A percentile compares a stretch with the other conserved stretches of the same genome.
These are phyloP conservation scores for Coracias cyanogaster DNA, from an alignment of 2,797 vertebrate genomes.

Conservation along the genomic window DNA sequence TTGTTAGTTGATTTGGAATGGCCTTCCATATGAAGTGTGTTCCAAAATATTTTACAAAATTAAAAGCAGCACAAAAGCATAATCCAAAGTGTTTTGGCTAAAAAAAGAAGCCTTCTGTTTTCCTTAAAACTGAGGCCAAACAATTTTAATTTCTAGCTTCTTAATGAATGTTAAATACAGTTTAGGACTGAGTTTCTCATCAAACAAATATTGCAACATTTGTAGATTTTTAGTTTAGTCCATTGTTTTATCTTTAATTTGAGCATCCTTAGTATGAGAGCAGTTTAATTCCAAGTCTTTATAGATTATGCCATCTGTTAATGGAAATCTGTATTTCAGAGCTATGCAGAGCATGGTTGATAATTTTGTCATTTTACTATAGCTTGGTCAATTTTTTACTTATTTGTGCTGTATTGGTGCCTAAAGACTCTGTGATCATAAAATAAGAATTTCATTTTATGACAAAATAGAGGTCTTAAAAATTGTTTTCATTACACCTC, in stretches of 20 bases:
- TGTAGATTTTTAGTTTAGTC: constrained; percentile 6
- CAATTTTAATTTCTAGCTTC: constrained; percentile 54
- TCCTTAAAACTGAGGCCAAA: constrained; percentile 36
- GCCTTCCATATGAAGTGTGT: neutral
- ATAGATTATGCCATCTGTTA: constrained; percentile 4
- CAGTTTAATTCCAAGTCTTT: neutral
- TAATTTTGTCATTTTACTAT: neutral
- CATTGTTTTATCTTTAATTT: constrained; percentile 14
- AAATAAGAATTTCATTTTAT: neutral
- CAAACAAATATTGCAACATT: constrained; percentile 12
- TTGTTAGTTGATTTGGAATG: neutral
- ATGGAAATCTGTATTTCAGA: neutral
- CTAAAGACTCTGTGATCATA: neutral
- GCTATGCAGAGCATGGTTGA: neutral
- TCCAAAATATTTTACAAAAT: constrained; percentile 42
- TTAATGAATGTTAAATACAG: constrained; percentile 57
- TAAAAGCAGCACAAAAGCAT: constrained; percentile 20
- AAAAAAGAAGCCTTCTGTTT: constrained; percentile 57
- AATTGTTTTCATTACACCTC: neutral
- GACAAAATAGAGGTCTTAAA: neutral
- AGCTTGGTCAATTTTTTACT: neutral
- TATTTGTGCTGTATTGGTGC: neutral
- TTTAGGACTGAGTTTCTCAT: neutral
- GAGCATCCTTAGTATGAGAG: neutral
- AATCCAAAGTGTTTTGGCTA: constrained; percentile 59